Evolutionary conservation across 1,140 invertebrate species (phyloP), one percentile per base, ranked within the genome.

Genomic region (Ladona fulva): DNA sequence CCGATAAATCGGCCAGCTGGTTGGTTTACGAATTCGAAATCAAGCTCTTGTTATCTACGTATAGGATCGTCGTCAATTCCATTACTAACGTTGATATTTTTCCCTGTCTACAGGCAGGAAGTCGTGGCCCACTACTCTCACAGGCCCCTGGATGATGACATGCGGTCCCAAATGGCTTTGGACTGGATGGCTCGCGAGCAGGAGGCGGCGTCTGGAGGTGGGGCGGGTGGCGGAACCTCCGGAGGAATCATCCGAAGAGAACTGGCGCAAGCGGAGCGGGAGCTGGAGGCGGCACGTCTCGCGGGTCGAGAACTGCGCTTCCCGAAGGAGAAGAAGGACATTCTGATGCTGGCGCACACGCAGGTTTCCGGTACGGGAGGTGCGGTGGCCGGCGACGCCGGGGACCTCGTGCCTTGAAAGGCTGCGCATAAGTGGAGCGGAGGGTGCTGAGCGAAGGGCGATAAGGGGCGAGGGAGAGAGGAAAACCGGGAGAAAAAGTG

Each of bases 241-340:
- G 89, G 91, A 0, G 94, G 94, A 0, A 90, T 95, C 42, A 90
- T 97, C 19, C 87, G 91, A 0, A 88, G 91, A 79, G 95, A 97
- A 84, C 86, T 97, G 74, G 90, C 91, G 52, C 88, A 92, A 74
- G 94, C 95, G 0, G 94, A 97, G 84, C 87, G 93, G 42, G 96
- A 98, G 85, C 88, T 97, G 29, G 94, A 96, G 82, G 91, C 92
- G n/a, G 95, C 95, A 11, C 87, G 96, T 81, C 87, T 96, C 80
- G 94, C 95, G 44, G 96, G 95, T 0, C 87, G 95, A 74, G 96
- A 98, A 83, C 87, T 98, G 5, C 89, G 96, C 81, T 97, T 97
- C 86, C 95, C 95, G 37, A 97, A 97, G 85, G 96, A 98, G 85
- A 98, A 97, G 84, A 93, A 96, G 82, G 95, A 97, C 83, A 97